Percentiles rank a stretch among this genome's conserved stretches.
These are phyloP conservation scores for Sinhomidia bicolor DNA, from an alignment of 2,888 invertebrate species.

Conservation along the genomic window DNA sequence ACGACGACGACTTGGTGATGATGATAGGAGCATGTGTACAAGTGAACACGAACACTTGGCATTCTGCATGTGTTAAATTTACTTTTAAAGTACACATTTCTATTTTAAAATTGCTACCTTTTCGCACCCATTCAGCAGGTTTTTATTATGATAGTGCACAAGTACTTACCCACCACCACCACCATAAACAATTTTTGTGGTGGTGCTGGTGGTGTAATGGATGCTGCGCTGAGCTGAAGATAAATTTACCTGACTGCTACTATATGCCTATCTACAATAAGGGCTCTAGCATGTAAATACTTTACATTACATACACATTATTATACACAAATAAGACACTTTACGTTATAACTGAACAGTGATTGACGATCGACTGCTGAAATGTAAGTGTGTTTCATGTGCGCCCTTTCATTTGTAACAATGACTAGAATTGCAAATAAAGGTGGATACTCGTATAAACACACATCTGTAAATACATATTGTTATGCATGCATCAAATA, in stretches of 20 bases:
- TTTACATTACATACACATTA: too few species aligned
- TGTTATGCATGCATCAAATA: neutral
- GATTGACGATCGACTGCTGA: neutral
- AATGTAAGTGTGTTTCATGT: neutral
- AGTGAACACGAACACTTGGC: neutral
- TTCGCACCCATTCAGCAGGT: constrained; percentile 12
- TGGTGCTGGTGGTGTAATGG: neutral
- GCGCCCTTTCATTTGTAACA: constrained; percentile 2
- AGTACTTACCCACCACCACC: neutral
- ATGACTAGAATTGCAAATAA: neutral
- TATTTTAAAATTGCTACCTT: neutral
- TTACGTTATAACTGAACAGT: neutral
- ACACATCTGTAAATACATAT: neutral
- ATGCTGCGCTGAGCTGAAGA: too few species aligned
- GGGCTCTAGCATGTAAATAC: neutral
- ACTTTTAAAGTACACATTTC: neutral
- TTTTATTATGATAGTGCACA: neutral
- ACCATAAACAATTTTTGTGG: neutral
- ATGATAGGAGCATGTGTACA: neutral
- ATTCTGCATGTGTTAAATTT: neutral
- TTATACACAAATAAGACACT: too few species aligned
- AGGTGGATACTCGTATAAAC: neutral
- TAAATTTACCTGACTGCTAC: too few species aligned
- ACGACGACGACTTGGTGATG: neutral
- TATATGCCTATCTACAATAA: too few species aligned